Percentiles rank a stretch among this genome's conserved stretches.
Conservation (phyloP, 1,140 invertebrate species). For the Aphidius gifuensis region DNA sequence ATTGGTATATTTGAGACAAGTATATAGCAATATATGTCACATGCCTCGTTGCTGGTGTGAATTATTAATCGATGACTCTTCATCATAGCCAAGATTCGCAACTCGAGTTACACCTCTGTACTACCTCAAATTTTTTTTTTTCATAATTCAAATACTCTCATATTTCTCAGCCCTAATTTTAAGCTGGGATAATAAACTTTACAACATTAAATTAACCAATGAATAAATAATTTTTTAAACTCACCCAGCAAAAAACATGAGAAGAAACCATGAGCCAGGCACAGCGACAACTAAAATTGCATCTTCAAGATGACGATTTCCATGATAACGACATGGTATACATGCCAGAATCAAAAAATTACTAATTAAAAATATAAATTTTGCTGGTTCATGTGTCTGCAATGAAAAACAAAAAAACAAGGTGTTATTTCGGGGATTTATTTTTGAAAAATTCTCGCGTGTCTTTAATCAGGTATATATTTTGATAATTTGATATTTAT, state of each 20-base stretch:
- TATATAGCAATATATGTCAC: too few relatives aligned
- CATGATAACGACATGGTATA: constrained; percentile 81
- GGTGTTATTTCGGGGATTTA: neutral
- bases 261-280: constrained; percentile 92
- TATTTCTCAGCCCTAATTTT: too few relatives aligned
- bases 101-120: too few relatives aligned
- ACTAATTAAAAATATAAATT: constrained; percentile 88
- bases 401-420: constrained; percentile 28
- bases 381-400: constrained; percentile 88
- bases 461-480: neutral
- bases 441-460: neutral
- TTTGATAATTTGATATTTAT: neutral
- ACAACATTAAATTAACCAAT: too few relatives aligned
- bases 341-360: constrained; percentile 90
- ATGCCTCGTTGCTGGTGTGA: too few relatives aligned
- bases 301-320: constrained; percentile 79
- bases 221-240: constrained; percentile 4
- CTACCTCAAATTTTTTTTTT: too few relatives aligned
- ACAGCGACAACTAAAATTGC: constrained; percentile 87
- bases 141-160: too few relatives aligned
- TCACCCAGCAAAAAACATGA: constrained; percentile 99
- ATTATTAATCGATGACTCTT: too few relatives aligned
- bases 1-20: too few relatives aligned
- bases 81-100: too few relatives aligned
- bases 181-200: too few relatives aligned